Evolutionary conservation across 2,797 vertebrate species (phyloP), one percentile per base, ranked within the genome.

Genomic region (Chelidonichthys spinosus): DNA sequence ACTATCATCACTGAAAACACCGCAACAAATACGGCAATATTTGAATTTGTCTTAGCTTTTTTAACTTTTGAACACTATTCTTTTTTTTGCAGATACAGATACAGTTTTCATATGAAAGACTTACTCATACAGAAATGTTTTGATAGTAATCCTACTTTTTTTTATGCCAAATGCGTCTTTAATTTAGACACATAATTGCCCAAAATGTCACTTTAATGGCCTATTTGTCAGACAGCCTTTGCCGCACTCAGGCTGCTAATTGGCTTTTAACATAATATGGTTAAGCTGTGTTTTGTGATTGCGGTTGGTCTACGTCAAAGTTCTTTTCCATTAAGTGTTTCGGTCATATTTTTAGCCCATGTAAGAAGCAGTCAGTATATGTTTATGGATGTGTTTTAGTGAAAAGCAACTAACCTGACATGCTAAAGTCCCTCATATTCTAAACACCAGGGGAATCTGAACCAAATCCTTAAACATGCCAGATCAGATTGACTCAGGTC

Each of bases 391-490:
- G 4, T 72, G 70, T 53, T 14, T 25, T 25, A 8, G 7, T 70
- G 32, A 63, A 9, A 46, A 76, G 76, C 63, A 72, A 4, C 47
- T 62, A 47, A 72, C 50, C 52, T 66, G 74, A 64, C 69, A 59
- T 63, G 53, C 62, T 46, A 62, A 72, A 81, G 69, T 61, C 43
- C 42, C 40, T 10, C 36, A 68, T 73, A 65, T 53, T 58, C 70
- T 13, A 11, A 74, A 72, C 44, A 69, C 39, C 15, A 33, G 49
- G 44, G 25, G 37, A 74, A 49, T 2, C 7, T 53, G 43, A 66
- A 82, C 68, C 25, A 79, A 72, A 72, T 68, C 39, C 43, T 53
- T 60, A 82, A 82, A 65, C 52, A 25, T 83, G 72, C 65, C 64
- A 76, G 14, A 76, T 76, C 54, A 50, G 7, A 70, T 72, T 75